Evolutionary conservation across 2,888 invertebrate species (phyloP).

Genomic region (Drosophila anomelani): DNA sequence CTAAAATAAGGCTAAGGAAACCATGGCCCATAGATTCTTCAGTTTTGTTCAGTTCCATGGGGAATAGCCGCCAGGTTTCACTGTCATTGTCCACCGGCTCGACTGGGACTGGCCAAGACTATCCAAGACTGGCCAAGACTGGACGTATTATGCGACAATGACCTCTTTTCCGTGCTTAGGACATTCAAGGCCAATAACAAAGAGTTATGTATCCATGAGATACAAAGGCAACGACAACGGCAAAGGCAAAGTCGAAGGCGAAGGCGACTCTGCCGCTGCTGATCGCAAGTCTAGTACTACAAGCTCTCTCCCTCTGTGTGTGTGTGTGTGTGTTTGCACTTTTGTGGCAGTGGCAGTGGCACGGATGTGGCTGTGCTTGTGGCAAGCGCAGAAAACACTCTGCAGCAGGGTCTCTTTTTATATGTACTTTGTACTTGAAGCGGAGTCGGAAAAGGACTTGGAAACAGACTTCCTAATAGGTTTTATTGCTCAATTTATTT

Average conservation of each 20-base stretch:
- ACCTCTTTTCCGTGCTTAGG: conserved; percentile 82
- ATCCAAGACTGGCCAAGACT: conserved; percentile 21
- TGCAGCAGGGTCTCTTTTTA: conserved; percentile 8
- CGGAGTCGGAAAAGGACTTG: neutral
- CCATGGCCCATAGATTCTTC: conserved; percentile 2
- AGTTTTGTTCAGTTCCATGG: neutral
- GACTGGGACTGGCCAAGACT: conserved; percentile 6
- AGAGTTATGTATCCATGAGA: conserved; percentile 68
- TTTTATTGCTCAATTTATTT: no score
- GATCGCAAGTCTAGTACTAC: conserved; percentile 28
- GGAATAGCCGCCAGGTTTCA: conserved; percentile 17
- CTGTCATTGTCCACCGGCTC: conserved; percentile 31
- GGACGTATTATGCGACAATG: conserved; percentile 78
- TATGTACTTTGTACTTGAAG: rapidly evolving
- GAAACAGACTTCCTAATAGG: neutral
- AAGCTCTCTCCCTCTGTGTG: neutral
- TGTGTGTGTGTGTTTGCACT: conserved; percentile 10
- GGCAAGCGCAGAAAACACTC: conserved; percentile 39
- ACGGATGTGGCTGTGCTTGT: conserved; percentile 16
- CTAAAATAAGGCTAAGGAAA: neutral
- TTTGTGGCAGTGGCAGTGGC: conserved; percentile 9
- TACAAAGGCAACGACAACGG: conserved; percentile 34
- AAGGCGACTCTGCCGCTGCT: conserved; percentile 12
- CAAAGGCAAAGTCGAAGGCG: conserved; percentile 16
- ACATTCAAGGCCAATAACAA: conserved; percentile 81